Evolutionary conservation across 1,140 invertebrate genomes (phyloP), one percentile per base, ranked within the genome.

Genomic region (Nebria ingens): DNA sequence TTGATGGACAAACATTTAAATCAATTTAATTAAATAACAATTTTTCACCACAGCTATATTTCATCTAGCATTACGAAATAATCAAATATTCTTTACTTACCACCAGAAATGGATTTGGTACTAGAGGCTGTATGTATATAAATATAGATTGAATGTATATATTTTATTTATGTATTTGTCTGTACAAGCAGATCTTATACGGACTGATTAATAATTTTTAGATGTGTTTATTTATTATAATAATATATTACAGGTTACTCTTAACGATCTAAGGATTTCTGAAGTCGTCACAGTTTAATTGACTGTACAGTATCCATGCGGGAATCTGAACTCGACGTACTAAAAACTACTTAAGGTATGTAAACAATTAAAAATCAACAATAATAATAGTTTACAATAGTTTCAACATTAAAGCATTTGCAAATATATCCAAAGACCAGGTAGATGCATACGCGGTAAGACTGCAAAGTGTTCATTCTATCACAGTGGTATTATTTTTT

Each of bases 101-200:
- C n/a, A n/a, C n/a, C n/a, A n/a, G n/a, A n/a, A n/a, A n/a, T n/a
- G n/a, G n/a, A n/a, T n/a, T n/a, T n/a, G n/a, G n/a, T n/a, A n/a
- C n/a, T n/a, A n/a, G n/a, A n/a, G n/a, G n/a, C n/a, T n/a, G n/a
- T n/a, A 34, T 34, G 25, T 34, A 34, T 34, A 34, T 34, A n/a
- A 34, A 34, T 34, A 34, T 34, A 34, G n/a, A 34, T 6, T 34
- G n/a, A 34, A 34, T 34, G 25, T 9, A 12, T 45, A 17, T 12
- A 12, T 11, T 45, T 3, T 17, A 45, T 12, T 9, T 45, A 45
- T 45, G 40, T 45, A 45, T 45, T 12, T 45, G 25, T 45, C 40
- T 45, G 40, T 45, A 59, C 50, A 59, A 59, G 58, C 58, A 59
- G 58, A 56, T 59, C 58, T 56, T 51, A 54, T 59, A 59, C 55